Conservation (phyloP, 2,113 vertebrate genomes). For the Malurus melanocephalus region DNA sequence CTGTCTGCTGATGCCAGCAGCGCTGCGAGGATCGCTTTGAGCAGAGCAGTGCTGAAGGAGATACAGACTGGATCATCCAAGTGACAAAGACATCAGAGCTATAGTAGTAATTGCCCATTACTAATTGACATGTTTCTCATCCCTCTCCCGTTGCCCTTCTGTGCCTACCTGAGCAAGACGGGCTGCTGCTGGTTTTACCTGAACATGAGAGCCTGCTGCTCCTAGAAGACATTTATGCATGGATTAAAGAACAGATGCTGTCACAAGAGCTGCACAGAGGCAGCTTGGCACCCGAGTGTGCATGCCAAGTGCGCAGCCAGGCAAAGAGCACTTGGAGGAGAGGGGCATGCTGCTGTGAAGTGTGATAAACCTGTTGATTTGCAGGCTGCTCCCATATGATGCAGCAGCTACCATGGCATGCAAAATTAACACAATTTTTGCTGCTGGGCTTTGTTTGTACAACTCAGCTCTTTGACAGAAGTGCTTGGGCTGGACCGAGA, state of each 20-base stretch:
- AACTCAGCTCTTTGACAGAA: background rate
- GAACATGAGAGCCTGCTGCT: background rate
- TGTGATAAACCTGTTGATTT: background rate
- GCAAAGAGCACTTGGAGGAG: background rate
- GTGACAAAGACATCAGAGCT: background rate
- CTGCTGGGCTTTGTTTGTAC: background rate
- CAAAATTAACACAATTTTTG: background rate
- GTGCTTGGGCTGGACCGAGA: background rate
- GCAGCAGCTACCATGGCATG: background rate
- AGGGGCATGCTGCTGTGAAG: accelerated
- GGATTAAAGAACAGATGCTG: background rate
- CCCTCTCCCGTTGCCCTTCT: background rate
- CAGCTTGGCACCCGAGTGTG: background rate
- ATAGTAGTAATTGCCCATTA: background rate
- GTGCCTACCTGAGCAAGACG: background rate
- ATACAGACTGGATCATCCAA: background rate
- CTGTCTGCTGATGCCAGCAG: background rate
- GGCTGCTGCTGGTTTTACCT: background rate
- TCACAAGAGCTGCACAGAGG: background rate
- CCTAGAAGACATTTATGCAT: background rate
- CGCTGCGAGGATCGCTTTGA: accelerated
- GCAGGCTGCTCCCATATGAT: background rate
- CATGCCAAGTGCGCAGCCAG: background rate
- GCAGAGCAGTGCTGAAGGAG: background rate
- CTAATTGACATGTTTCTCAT: background rate